Conservation (phyloP, 2,113 vertebrate species). For the Paradoxurus hermaphroditus region DNA sequence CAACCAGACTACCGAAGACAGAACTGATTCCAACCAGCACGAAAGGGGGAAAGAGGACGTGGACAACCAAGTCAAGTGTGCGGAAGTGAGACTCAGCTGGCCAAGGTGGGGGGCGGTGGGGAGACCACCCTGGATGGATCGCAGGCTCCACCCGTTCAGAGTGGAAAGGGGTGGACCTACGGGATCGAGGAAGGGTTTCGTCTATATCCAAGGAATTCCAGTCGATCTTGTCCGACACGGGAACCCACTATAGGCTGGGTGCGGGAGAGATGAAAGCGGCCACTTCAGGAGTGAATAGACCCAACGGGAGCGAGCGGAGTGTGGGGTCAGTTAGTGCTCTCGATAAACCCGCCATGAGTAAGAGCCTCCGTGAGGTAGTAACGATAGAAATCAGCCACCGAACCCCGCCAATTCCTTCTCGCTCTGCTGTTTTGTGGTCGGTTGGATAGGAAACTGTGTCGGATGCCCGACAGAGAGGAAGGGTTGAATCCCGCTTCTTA, state of each 20-base stretch:
- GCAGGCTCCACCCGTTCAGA: neutral
- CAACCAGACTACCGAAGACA: neutral
- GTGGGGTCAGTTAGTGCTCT: neutral
- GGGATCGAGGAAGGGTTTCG: neutral
- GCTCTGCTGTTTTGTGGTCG: neutral
- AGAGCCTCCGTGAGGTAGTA: neutral
- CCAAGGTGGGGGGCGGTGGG: accelerated
- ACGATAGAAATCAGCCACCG: neutral
- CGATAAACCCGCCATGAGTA: neutral
- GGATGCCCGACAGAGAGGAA: neutral
- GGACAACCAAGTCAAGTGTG: accelerated
- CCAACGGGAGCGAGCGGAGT: neutral
- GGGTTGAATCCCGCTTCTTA: neutral
- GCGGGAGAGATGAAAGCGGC: neutral
- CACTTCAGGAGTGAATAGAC: neutral
- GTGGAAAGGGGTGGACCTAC: neutral
- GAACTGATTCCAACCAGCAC: no score
- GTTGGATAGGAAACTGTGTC: neutral
- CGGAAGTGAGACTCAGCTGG: neutral
- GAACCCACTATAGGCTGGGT: accelerated
- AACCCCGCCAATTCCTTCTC: neutral
- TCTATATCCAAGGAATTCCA: neutral
- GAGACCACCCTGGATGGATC: neutral
- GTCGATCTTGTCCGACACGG: neutral
- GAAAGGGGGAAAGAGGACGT: neutral